Conservation (phyloP, 2,888 invertebrate species). For the Aphrophora alni region DNA sequence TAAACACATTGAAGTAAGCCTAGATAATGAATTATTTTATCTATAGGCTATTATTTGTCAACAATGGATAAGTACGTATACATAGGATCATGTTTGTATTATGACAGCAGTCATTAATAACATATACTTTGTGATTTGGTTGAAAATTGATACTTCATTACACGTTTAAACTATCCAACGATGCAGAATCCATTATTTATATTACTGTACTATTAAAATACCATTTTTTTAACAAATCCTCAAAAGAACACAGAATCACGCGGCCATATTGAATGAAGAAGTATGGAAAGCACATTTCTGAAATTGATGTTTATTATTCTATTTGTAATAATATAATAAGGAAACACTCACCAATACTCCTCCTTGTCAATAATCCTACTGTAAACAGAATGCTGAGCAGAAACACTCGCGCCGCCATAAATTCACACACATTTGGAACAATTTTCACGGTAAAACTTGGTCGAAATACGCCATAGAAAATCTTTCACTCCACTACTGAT, state of each 20-base stretch:
- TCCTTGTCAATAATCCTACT: slow-evolving; percentile 58
- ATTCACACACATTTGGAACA: slow-evolving; percentile 73
- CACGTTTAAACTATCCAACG: not conserved
- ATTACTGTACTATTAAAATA: not conserved
- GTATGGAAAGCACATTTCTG: slow-evolving; percentile 39
- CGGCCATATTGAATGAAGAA: slow-evolving; percentile 43
- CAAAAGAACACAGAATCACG: slow-evolving; percentile 25
- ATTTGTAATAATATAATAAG: not conserved
- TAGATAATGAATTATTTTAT: slow-evolving; percentile 9
- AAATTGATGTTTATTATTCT: slow-evolving; percentile 33
- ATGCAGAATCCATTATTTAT: not conserved
- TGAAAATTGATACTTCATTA: not conserved
- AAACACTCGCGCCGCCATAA: slow-evolving; percentile 81
- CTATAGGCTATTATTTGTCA: slow-evolving; percentile 3
- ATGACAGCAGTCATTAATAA: slow-evolving; percentile 30
- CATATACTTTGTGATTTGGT: not conserved
- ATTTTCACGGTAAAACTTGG: slow-evolving; percentile 56
- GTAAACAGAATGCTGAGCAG: slow-evolving; percentile 70
- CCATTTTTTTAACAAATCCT: not conserved
- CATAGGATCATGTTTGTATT: slow-evolving; percentile 30
- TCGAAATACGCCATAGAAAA: slow-evolving; percentile 52
- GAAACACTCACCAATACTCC: slow-evolving; percentile 25
- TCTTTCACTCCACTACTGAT: slow-evolving; percentile 54
- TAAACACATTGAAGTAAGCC: not conserved
- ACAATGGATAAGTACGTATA: slow-evolving; percentile 8